Conservation (phyloP, 2,797 vertebrate genomes). For the Basileuterus tristriatus region DNA sequence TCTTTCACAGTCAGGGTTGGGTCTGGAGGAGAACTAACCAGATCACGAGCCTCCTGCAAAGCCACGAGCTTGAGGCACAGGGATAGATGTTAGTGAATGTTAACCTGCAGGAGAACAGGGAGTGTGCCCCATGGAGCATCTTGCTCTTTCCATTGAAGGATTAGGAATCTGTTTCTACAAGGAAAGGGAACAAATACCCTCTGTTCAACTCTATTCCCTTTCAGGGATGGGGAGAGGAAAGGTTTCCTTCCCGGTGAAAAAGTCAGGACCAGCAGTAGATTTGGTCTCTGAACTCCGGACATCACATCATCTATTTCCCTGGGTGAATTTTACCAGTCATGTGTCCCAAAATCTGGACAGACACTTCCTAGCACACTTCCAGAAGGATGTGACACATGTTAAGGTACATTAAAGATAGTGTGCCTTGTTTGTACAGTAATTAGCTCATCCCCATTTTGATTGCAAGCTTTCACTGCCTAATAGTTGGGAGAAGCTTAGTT, state of each 20-base stretch:
- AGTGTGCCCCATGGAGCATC: neutral
- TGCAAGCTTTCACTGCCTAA: neutral
- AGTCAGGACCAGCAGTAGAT: neutral
- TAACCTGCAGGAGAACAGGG: neutral
- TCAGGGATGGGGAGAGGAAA: neutral
- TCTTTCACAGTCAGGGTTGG: neutral
- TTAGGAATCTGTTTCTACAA: neutral
- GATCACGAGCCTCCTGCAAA: neutral
- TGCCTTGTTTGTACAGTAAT: neutral
- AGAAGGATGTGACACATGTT: neutral
- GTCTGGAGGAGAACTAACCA: neutral
- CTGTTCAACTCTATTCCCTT: neutral
- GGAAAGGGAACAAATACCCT: neutral
- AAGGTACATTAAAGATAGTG: neutral
- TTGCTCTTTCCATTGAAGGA: neutral
- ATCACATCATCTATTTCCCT: neutral
- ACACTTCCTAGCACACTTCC: neutral
- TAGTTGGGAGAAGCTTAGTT: neutral
- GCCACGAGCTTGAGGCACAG: neutral
- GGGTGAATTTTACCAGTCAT: neutral
- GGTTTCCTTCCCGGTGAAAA: neutral
- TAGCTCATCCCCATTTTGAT: neutral
- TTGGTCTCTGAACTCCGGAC: neutral
- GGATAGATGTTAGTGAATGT: neutral
- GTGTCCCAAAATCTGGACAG: neutral